Evolutionary conservation across 2,113 vertebrate species (phyloP).

Genomic region (Cricetomys ansorgei): DNA sequence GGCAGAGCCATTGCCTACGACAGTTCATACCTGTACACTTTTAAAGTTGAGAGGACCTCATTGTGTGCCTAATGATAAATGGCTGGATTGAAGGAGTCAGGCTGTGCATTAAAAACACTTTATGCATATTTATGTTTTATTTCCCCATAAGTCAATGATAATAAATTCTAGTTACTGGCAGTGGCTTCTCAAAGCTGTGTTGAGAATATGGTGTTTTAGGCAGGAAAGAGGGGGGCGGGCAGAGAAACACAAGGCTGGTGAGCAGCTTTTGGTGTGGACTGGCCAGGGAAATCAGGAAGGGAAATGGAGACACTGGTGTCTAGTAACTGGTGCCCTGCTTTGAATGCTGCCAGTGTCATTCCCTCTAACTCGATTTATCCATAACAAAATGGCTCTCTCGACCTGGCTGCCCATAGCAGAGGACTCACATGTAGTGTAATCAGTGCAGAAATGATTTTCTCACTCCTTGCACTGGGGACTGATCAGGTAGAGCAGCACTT

Average conservation of each 20-base stretch:
- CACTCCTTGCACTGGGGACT: background rate
- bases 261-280: background rate
- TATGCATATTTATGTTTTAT: background rate
- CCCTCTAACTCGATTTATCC: background rate
- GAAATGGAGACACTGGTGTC: background rate
- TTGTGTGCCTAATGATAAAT: background rate
- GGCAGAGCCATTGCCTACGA: background rate
- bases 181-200: background rate
- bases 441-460: conserved; percentile 1
- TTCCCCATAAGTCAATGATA: background rate
- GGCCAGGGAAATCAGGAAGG: background rate
- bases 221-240: background rate
- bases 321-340: background rate
- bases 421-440: background rate
- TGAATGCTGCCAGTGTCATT: background rate
- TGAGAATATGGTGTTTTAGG: background rate
- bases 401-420: background rate
- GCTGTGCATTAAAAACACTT: background rate
- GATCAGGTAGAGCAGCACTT: background rate
- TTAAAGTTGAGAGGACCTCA: background rate
- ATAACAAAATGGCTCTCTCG: background rate
- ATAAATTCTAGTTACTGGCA: background rate
- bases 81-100: background rate
- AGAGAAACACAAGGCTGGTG: background rate
- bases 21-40: background rate